These are phyloP conservation scores for Baronia brevicornis DNA, from an alignment of 2,888 invertebrate genomes.

Conservation along the genomic window DNA sequence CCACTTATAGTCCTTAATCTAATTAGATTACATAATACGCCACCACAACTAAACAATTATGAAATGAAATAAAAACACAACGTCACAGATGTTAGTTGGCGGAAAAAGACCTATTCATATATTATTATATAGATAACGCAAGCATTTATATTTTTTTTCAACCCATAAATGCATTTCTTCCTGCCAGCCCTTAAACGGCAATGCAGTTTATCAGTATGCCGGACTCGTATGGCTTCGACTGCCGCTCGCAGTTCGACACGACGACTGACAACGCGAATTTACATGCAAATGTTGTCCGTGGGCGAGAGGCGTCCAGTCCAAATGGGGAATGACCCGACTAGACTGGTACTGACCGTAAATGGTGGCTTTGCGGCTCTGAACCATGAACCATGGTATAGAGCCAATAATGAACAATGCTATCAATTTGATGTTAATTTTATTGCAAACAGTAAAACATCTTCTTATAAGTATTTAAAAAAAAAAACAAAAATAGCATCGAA, in stretches of 20 bases:
- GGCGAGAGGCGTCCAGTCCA: constrained; percentile 1
- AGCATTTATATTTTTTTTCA: no score
- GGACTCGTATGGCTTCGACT: constrained; percentile 12
- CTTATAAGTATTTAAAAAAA: constrained; percentile 3
- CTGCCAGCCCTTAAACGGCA: constrained; percentile 3
- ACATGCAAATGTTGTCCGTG: constrained; percentile 27
- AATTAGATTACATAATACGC: no score
- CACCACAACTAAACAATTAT: no score
- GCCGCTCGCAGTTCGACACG: constrained; percentile 9
- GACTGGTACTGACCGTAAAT: constrained; percentile 1
- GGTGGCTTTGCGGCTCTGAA: not conserved
- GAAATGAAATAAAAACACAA: no score
- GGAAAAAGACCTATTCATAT: no score
- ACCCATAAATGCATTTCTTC: not conserved
- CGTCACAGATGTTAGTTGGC: no score
- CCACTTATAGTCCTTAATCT: no score
- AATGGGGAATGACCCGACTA: constrained; percentile 5
- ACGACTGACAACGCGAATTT: constrained; percentile 23
- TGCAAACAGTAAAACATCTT: constrained; percentile 1
- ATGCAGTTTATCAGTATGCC: constrained; percentile 8
- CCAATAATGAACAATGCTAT: no score
- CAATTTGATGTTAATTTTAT: no score
- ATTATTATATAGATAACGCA: no score
- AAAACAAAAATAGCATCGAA: constrained; percentile 1
- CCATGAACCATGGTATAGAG: no score